Evolutionary conservation across 2,888 invertebrate genomes (phyloP), one percentile per base, ranked within the genome.

Genomic region (Thyatira batis): DNA sequence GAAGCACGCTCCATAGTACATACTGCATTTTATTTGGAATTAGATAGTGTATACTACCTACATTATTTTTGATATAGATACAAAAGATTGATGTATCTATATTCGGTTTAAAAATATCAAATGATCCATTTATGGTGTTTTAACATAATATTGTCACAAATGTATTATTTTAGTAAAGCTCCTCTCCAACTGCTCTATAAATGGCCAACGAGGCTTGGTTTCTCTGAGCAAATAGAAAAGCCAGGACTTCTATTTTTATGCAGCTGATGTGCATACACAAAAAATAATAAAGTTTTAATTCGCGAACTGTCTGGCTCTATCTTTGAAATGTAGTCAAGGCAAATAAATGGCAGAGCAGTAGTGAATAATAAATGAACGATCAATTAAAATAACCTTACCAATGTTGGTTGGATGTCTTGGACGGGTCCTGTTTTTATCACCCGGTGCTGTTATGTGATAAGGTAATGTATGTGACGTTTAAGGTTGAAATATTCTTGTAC

Each of bases 361-460:
- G 27, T 28, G 48, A 28, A 28, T 28, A 48, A 17, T 48, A 27
- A 48, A 48, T 48, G 27, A 48, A 48, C 27, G 48, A 48, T 48
- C 48, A 48, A 48, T 48, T 48, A 48, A 48, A 48, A 28, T 28
- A 46, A 46, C 21, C 48, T 27, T 48, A 17, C 27, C 10, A 17
- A 27, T 48, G 48, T 17, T 20, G 17, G 23, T 10, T 46, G 17
- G 48, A 27, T 48, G 48, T 17, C 39, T 39, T 17, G 8, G 17
- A n/a, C 39, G n/a, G n/a, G 48, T 28, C 27, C 27, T 17, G 48
- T 48, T 48, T 48, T 27, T 46, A 46, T 25, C 23, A 48, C 20
- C 23, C 48, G 10, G 13, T 11, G 48, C 48, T 17, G 48, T 13
- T 27, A 27, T 10, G 48, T 48, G 48, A 48, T 48, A 48, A 48